phyloP scores from a whole-genome alignment of 2,888 invertebrate genomes.

The Pyrrhosoma nymphula region DNA sequence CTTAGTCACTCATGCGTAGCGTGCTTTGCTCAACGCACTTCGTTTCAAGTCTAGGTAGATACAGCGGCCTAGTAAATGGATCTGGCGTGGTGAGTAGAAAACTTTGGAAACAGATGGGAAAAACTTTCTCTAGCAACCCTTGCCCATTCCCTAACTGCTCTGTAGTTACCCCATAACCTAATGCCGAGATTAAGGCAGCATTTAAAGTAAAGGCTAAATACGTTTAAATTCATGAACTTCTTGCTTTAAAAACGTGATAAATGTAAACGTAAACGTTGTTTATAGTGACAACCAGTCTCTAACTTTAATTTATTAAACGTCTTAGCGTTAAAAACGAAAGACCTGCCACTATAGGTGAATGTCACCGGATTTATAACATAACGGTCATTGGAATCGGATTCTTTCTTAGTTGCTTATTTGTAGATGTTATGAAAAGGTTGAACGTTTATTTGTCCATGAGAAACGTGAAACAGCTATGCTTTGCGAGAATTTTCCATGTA shows the following conservation, averaged over 20 bases:
- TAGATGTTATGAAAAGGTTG: no score
- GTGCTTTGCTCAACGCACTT: no score
- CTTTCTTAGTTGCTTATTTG: no score
- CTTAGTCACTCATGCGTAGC: no score
- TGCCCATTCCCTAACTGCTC: background rate
- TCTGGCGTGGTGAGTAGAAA: background rate
- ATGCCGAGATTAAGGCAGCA: background rate
- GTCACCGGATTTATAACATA: no score
- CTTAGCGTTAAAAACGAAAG: background rate
- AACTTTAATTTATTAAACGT: background rate
- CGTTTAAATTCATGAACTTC: background rate
- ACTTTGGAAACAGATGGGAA: background rate
- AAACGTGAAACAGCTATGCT: no score
- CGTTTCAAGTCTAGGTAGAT: no score
- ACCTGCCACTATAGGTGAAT: no score
- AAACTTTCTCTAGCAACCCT: background rate
- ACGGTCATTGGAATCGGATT: no score
- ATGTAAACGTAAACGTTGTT: background rate
- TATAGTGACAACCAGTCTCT: background rate
- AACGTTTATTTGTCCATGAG: no score
- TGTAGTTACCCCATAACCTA: background rate
- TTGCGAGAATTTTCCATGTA: no score
- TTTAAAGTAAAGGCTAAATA: slow-evolving; percentile 1
- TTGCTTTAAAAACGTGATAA: background rate
- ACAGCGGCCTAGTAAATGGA: no score